Evolutionary conservation across 2,888 invertebrate species (phyloP), one percentile per base, ranked within the genome.

Genomic region (Cataglyphis livida): DNA sequence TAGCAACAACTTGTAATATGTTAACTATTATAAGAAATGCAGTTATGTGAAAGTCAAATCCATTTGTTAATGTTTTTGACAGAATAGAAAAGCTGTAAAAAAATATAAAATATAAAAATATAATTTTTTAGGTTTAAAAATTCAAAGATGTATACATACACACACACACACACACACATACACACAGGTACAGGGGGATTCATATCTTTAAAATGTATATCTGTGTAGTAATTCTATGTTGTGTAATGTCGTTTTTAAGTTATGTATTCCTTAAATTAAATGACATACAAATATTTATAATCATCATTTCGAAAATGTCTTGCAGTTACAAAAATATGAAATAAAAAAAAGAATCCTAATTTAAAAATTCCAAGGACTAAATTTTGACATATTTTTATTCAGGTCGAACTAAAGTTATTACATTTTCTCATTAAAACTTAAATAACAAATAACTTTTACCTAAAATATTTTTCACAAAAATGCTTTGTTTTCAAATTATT

Each of bases 21-120:
- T 59, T 70, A 70, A 70, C 5, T 57, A 59, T 71, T 57, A 38
- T 18, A 12, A 59, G 38, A 51, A 51, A 7, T n/a, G 48, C 7
- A 51, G 48, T 51, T 51, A 57, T 57, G 15, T 6, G 57, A 57
- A 71, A 57, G n/a, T 71, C 3, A 38, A 71, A 71, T 59, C 48
- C 38, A 59, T 71, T 71, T 44, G 15, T 62, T 44, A 59, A 44
- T 28, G 15, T 62, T 62, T 32, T 38, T 71, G 25, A 57, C 18
- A 10, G 54, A 54, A 54, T 9, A 70, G 32, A 62, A 21, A 54
- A 71, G 0, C 7, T 25, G 38, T 18, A 38, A 6, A 25, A 25
- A 68, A 51, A 57, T 70, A 25, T 7, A 25, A 35, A 6, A 48
- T 32, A 71, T 18, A 57, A 57, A 38, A 38, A 1, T 57, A 25